Evolutionary conservation across 2,797 vertebrate genomes (phyloP).

Genomic region (Chaetodon trifasciatus): DNA sequence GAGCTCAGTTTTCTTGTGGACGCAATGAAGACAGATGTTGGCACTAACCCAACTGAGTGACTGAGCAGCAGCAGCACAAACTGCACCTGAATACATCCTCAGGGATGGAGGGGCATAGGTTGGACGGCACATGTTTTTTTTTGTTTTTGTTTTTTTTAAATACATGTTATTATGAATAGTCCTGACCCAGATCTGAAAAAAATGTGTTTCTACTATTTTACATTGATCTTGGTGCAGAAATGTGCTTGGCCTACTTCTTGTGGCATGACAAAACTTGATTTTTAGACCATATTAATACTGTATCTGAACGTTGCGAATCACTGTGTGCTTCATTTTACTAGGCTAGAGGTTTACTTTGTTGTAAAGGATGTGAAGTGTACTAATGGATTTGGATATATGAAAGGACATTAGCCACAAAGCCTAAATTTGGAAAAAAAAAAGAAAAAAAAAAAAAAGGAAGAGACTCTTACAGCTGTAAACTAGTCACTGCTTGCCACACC

Average conservation of each 20-base stretch:
- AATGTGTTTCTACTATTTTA: background rate
- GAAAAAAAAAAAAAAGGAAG: too few relatives aligned
- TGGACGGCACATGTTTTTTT: background rate
- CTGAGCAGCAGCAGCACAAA: background rate
- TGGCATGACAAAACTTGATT: background rate
- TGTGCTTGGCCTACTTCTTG: background rate
- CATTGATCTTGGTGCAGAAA: background rate
- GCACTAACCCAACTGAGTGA: slow-evolving; percentile 65
- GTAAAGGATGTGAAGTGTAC: background rate
- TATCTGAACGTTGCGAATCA: background rate
- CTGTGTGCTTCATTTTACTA: background rate
- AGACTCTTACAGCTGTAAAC: background rate
- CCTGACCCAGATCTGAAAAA: background rate
- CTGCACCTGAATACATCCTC: background rate
- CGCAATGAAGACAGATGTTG: slow-evolving; percentile 88
- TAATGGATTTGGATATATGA: background rate
- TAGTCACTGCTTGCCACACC: background rate
- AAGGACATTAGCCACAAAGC: background rate
- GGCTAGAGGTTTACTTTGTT: background rate
- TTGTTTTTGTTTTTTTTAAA: background rate
- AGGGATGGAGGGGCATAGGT: background rate
- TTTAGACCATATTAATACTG: background rate
- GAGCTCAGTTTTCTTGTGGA: slow-evolving; percentile 96
- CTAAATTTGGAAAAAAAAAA: too few relatives aligned
- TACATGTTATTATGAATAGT: background rate